Percentiles rank a stretch among this genome's conserved stretches.
Conservation (phyloP, 2,797 vertebrate genomes). For the Sylvilagus floridanus region DNA sequence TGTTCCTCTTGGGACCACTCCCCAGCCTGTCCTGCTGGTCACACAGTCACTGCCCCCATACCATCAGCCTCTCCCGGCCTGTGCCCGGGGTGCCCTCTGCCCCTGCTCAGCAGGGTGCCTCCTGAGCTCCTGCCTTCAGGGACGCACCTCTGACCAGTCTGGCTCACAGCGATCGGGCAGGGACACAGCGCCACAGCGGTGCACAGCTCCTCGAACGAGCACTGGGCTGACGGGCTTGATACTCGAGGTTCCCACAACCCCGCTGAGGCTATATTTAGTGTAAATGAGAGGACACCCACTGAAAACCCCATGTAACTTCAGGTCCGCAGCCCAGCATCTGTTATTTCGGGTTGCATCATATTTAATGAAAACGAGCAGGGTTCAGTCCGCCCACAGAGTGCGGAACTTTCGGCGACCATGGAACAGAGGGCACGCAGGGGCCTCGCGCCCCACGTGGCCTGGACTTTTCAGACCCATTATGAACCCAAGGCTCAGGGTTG, state of each 20-base stretch:
- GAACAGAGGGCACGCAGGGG: slow-evolving; percentile 68
- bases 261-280: slow-evolving; percentile 86
- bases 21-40: background rate
- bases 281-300: slow-evolving; percentile 81
- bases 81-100: background rate
- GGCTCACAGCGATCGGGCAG: background rate
- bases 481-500: slow-evolving; percentile 79
- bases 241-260: slow-evolving; percentile 83
- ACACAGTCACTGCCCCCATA: background rate
- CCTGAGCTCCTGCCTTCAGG: slow-evolving; percentile 43
- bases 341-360: slow-evolving; percentile 84
- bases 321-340: slow-evolving; percentile 84
- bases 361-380: slow-evolving; percentile 72
- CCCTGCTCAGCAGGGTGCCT: background rate
- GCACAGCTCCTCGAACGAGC: slow-evolving; percentile 78
- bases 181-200: slow-evolving; percentile 66
- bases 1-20: background rate
- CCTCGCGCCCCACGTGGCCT: slow-evolving; percentile 61
- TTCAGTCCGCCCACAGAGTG: slow-evolving; percentile 47
- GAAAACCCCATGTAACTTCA: slow-evolving; percentile 84
- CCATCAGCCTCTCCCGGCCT: background rate
- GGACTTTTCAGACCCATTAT: slow-evolving; percentile 68
- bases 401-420: slow-evolving; percentile 74
- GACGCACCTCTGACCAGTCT: slow-evolving; percentile 31
- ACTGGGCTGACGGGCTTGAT: slow-evolving; percentile 68